phyloP scores from a whole-genome alignment of 2,113 vertebrate species.

The Rhodinocichla rosea region DNA sequence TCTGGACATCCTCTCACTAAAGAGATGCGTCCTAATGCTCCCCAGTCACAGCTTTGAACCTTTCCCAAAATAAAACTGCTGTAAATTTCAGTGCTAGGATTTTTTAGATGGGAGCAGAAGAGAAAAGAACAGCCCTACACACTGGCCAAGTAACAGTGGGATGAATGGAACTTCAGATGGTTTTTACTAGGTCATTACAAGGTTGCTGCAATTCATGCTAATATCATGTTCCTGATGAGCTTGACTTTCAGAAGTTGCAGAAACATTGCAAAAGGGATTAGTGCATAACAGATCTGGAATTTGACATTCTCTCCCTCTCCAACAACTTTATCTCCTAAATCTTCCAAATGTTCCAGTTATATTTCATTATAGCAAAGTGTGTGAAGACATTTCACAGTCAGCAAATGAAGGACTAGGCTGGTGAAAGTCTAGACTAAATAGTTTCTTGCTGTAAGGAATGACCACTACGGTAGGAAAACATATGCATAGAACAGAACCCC shows the following conservation, averaged over 20 bases:
- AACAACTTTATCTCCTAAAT: neutral
- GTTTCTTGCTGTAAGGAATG: neutral
- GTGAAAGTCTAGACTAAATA: neutral
- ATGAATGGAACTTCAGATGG: neutral
- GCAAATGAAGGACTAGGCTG: neutral
- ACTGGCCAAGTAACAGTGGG: neutral
- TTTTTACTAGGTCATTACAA: neutral
- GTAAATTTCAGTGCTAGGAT: neutral
- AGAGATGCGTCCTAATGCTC: neutral
- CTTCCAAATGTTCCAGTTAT: neutral
- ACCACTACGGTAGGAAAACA: neutral
- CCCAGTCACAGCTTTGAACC: neutral
- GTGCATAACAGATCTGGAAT: neutral
- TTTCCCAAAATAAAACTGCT: neutral
- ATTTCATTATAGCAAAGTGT: neutral
- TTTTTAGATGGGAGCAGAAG: neutral
- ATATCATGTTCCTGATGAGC: neutral
- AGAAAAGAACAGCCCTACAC: neutral
- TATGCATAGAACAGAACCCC: neutral
- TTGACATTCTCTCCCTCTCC: fast-evolving
- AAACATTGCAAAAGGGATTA: neutral
- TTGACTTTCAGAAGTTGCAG: neutral
- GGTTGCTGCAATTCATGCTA: neutral
- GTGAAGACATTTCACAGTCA: neutral
- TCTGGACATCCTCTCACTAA: neutral